phyloP scores from a whole-genome alignment of 2,888 invertebrate species.

The Merodon equestris region DNA sequence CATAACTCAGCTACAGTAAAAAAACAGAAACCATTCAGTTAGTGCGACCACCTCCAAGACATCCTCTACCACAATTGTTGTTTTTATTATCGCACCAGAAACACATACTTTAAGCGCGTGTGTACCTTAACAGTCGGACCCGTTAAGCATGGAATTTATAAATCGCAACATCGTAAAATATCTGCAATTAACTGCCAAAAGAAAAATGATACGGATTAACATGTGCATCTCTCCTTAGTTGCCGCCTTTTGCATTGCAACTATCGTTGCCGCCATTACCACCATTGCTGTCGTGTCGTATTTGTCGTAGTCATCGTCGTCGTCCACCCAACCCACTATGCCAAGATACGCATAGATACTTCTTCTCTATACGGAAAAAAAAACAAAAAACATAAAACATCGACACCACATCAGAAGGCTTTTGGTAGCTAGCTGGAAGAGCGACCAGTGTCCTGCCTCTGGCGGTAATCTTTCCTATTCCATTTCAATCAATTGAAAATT shows the following conservation, averaged over 20 bases:
- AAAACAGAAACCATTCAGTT: conserved; percentile 10
- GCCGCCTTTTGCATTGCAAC: not conserved
- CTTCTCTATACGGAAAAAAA: conserved; percentile 2
- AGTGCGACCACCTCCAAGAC: conserved; percentile 41
- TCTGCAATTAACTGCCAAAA: conserved; percentile 64
- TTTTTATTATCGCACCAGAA: conserved; percentile 46
- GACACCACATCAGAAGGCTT: conserved; percentile 28
- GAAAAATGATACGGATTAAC: conserved; percentile 65
- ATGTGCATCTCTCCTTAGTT: conserved; percentile 32
- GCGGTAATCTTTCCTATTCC: conserved; percentile 48
- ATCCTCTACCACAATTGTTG: conserved; percentile 48
- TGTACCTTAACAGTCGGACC: conserved; percentile 13
- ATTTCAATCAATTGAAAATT: conserved; percentile 63
- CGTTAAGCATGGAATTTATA: conserved; percentile 46
- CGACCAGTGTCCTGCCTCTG: conserved; percentile 33
- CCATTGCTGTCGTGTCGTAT: not conserved
- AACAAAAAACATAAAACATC: conserved; percentile 26
- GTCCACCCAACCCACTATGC: conserved; percentile 36
- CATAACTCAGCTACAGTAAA: conserved; percentile 25
- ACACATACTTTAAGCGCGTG: conserved; percentile 14
- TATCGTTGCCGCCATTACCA: conserved; percentile 6
- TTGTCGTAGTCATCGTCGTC: conserved; percentile 6
- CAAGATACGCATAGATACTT: conserved; percentile 43
- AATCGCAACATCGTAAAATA: conserved; percentile 62
- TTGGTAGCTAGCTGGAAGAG: conserved; percentile 11